Evolutionary conservation across 1,140 invertebrate species (phyloP).

Genomic region (Caenorhabditis brenneri): DNA sequence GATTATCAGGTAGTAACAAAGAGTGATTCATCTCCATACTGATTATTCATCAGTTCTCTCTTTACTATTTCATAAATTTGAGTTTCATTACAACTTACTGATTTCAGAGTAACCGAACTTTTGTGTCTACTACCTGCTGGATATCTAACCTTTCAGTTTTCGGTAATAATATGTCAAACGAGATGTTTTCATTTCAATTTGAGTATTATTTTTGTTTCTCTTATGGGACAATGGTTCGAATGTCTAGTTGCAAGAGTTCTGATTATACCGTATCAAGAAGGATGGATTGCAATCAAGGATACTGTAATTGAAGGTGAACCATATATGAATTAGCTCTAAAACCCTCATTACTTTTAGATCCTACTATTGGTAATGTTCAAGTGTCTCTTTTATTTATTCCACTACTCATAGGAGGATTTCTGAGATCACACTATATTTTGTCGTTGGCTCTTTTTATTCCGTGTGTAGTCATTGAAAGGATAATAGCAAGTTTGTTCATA

Average conservation of each 20-base stretch:
- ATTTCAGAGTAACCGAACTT: not conserved
- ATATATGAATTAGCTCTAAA: no score
- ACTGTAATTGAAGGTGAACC: not conserved
- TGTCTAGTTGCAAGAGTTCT: not conserved
- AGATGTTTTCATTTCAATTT: not conserved
- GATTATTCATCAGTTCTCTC: no score
- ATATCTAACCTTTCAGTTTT: not conserved
- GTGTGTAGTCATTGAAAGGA: not conserved
- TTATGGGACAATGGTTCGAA: not conserved
- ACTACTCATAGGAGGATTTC: not conserved
- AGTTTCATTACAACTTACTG: no score
- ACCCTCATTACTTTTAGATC: not conserved
- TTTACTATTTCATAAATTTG: no score
- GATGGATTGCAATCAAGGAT: not conserved
- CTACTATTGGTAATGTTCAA: not conserved
- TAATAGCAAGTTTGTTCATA: not conserved
- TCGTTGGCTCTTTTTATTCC: not conserved
- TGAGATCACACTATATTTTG: not conserved
- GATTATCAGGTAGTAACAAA: not conserved
- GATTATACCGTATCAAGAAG: not conserved
- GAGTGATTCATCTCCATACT: no score
- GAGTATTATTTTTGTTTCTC: not conserved
- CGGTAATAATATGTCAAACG: not conserved
- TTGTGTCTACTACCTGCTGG: not conserved
- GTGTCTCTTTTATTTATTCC: not conserved